phyloP scores from a whole-genome alignment of 2,797 vertebrate genomes.

The Ctenopoma kingsleyae region DNA sequence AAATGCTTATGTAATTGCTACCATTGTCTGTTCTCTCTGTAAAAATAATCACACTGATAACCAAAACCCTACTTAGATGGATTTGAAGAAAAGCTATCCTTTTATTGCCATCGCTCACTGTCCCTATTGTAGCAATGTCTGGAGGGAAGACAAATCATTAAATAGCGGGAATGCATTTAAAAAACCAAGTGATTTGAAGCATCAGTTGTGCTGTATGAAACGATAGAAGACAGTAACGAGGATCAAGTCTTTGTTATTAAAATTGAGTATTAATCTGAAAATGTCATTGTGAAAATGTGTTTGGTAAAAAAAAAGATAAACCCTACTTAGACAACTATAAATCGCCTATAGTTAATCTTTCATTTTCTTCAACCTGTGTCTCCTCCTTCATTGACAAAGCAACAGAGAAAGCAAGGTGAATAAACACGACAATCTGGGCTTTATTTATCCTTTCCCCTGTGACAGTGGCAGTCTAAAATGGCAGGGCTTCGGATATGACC shows the following conservation, averaged over 20 bases:
- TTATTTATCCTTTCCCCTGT: conserved; percentile 71
- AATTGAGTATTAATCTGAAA: conserved; percentile 50
- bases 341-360: conserved; percentile 53
- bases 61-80: conserved; percentile 52
- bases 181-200: conserved; percentile 35
- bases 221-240: conserved; percentile 20
- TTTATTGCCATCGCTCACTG: conserved; percentile 29
- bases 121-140: conserved; percentile 31
- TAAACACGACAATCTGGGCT: conserved; percentile 65
- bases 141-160: conserved; percentile 38
- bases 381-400: conserved; percentile 37
- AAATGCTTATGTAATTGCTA: conserved; percentile 55
- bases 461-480: conserved; percentile 72
- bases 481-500: conserved; percentile 77
- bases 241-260: conserved; percentile 57
- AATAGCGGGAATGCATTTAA: conserved; percentile 45
- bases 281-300: conserved; percentile 30
- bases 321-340: conserved; percentile 50
- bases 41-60: conserved; percentile 54
- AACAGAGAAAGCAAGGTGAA: conserved; percentile 53
- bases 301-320: conserved; percentile 48
- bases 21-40: conserved; percentile 27
- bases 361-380: conserved; percentile 29
- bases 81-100: conserved; percentile 45
- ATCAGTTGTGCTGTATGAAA: conserved; percentile 33